Base-by-base conservation (phyloP, 2,888 invertebrate species). In the Xestoiulus laeticollis region DNA sequence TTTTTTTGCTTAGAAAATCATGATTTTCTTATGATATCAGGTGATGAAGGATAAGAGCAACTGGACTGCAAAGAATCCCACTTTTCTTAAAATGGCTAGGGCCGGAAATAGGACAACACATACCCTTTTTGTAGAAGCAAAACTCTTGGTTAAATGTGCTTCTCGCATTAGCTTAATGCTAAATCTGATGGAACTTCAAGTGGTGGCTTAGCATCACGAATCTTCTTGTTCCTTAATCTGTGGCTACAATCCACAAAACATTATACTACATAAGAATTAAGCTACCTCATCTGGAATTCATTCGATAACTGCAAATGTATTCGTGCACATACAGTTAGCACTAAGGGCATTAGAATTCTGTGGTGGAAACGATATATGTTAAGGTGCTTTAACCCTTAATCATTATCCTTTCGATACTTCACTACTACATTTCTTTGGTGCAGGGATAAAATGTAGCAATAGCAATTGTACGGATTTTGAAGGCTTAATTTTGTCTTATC, bases 201-300 rank as follows among this genome's bases (percentile, higher is more conserved):
- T 30, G 78, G 14, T 26, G 78, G 26, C 30, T 30, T 78, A 78
- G 4, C 78, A 30, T 14, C 78, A 30, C 26, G 30, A 30, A 16
- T 26, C 26, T 30, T 78, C 68, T 26, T 30, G 78, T 78, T 78
- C 78, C 78, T 78, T 30, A 26, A 78, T 78, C 30, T 14, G 78
- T 78, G 78, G 78, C 78, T 78, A 16, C 26, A 78, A 12, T 26
- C 78, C 78, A 78, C 78, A 26, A 78, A 30, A 68, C 8, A 78
- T 30, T 30, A 30, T 78, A 78, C 78, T 78, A 78, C 30, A 78
- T 78, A 78, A 78, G 30, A 78, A 78, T 78, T 78, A 78, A 78
- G 78, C 78, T 78, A 78, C 78, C 78, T 78, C 78, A 78, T 78
- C 78, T 16, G 78, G 78, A 8, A 78, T 78, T 78, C 78, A 78